Evolutionary conservation across 1,140 invertebrate genomes (phyloP), one percentile per base, ranked within the genome.

Genomic region (Araneus ventricosus): DNA sequence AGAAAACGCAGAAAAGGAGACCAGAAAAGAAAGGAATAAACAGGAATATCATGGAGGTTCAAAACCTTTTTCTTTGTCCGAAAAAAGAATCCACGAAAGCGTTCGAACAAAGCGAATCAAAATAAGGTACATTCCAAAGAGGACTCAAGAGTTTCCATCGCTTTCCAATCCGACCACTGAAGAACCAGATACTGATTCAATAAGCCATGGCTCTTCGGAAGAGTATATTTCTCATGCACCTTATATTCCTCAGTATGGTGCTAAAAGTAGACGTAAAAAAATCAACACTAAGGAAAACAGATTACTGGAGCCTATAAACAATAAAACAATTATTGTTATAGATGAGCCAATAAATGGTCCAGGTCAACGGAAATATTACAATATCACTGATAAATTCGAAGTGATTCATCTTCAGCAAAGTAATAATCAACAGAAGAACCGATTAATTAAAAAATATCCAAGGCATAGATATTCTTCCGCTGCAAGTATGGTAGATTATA

Each of bases 321-420:
- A 27, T 57, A 57, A 57, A 57, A 84, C 45, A 1, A 4, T 41
- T 6, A 4, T 57, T 14, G 8, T 52, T 24, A 17, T 27, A 1
- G 45, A 41, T 20, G 8, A 45, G 14, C n/a, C 45, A 10, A 10
- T 24, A 52, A n/a, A 22, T 37, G n/a, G 8, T 22, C 39, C 79
- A 30, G 34, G 27, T 30, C 39, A 84, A 8, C 52, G 82, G 52
- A 52, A 84, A 52, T 45, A 84, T 20, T 45, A 84, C 6, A 84
- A 84, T 82, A 82, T 82, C 45, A 45, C 80, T 4, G 80, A 82
- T 45, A 41, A 84, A n/a, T 84, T 84, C 7, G 82, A 84, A 45
- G 24, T 57, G 6, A 41, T 84, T n/a, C 82, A 84, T 84, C 14
- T 52, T 45, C 8, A 24, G 14, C n/a, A 4, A 52, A 84, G 2